Conservation (phyloP, 1,140 invertebrate genomes). For the Polyergus mexicanus region DNA sequence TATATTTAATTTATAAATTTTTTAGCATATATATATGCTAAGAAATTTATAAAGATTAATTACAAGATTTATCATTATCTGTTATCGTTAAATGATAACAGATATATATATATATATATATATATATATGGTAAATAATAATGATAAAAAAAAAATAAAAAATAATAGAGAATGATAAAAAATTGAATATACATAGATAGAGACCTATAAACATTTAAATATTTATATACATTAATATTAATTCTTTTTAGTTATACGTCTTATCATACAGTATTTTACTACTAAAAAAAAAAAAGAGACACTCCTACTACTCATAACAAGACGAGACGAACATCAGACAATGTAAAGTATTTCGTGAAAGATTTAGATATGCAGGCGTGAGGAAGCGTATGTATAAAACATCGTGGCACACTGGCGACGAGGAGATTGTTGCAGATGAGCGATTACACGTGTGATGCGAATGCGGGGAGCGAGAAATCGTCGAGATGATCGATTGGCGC, state of each 20-base stretch:
- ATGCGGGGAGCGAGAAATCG: constrained; percentile 90
- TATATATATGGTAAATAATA: too few species aligned
- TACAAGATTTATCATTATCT: background rate
- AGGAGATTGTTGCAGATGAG: constrained; percentile 61
- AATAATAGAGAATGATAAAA: background rate
- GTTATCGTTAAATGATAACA: background rate
- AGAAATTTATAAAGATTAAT: background rate
- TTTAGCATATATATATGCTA: too few species aligned
- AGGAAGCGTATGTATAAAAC: constrained; percentile 82
- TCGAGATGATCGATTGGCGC: constrained; percentile 90
- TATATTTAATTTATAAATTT: background rate
- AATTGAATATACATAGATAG: background rate
- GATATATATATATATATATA: too few species aligned
- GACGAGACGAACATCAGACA: constrained; percentile 9
- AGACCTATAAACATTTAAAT: constrained; percentile 17
- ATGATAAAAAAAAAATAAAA: background rate
- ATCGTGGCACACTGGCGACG: constrained; percentile 72
- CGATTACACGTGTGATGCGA: constrained; percentile 94
- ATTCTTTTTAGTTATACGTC: constrained; percentile 1
- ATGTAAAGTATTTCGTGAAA: constrained; percentile 14
- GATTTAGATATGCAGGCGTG: constrained; percentile 59
- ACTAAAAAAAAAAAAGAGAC: background rate
- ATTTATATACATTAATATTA: constrained; percentile 28
- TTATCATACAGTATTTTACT: background rate
- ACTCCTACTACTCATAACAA: background rate